These are phyloP conservation scores for Circaetus gallicus DNA, from an alignment of 2,113 vertebrate genomes.

Conservation along the genomic window DNA sequence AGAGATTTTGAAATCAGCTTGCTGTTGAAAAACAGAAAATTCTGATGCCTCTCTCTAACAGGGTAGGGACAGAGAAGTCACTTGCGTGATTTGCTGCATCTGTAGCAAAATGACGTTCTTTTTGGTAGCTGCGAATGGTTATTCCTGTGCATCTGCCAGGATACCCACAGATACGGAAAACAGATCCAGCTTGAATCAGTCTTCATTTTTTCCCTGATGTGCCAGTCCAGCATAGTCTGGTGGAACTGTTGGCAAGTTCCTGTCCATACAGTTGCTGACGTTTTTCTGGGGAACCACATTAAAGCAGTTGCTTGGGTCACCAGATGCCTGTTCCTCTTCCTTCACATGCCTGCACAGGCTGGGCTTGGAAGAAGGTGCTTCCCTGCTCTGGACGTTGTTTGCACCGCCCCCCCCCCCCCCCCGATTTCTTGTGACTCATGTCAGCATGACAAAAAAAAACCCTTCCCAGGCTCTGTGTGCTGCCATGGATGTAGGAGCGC, in stretches of 20 bases:
- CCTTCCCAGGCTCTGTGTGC: neutral
- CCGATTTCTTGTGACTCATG: neutral
- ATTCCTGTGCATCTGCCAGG: neutral
- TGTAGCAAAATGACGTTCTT: neutral
- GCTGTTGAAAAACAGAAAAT: neutral
- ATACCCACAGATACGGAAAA: accelerated
- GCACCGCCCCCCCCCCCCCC: too few species aligned
- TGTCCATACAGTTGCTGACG: neutral
- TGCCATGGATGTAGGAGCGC: neutral
- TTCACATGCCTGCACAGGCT: neutral
- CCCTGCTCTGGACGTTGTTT: neutral
- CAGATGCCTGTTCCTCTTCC: neutral
- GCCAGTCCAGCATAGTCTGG: neutral
- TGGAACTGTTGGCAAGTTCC: neutral
- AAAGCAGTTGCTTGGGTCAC: neutral
- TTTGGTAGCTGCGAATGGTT: neutral
- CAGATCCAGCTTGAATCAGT: neutral
- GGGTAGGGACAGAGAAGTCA: neutral
- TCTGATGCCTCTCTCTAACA: neutral
- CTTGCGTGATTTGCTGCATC: neutral
- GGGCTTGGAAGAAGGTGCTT: neutral
- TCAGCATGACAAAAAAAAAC: neutral
- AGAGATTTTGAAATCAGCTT: neutral
- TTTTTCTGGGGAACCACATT: neutral
- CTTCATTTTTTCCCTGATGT: neutral